Conservation (phyloP, 92 coral and sea anemone species). For the Virgularia gustaviana region DNA sequence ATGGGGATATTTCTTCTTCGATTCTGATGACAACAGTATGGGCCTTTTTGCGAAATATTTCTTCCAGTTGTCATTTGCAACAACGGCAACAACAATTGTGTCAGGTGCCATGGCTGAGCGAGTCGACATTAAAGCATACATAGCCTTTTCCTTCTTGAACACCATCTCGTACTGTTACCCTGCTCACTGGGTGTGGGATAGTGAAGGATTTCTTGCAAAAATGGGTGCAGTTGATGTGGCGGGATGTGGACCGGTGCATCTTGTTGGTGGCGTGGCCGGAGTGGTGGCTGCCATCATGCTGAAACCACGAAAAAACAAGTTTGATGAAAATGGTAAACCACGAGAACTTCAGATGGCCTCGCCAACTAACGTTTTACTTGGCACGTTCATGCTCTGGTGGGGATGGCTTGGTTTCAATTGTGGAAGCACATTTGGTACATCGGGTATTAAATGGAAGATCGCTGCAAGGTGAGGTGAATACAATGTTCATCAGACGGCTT, state of each 20-base stretch:
- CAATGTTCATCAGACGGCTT: too few relatives aligned
- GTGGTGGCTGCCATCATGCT: conserved; percentile 68
- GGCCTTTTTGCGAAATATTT: conserved; percentile 78
- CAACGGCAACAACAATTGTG: conserved; percentile 75
- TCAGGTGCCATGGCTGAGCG: conserved; percentile 91
- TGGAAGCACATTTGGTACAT: conserved; percentile 77
- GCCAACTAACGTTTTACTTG: conserved; percentile 71
- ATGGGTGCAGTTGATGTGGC: conserved; percentile 76
- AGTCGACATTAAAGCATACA: conserved; percentile 68
- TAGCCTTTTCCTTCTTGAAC: conserved; percentile 66
- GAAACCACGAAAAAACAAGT: conserved; percentile 63
- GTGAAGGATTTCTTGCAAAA: conserved; percentile 61
- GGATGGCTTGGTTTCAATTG: conserved; percentile 82
- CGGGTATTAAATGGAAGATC: conserved; percentile 71
- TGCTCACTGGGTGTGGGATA: conserved; percentile 83
- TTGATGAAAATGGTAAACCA: conserved; percentile 57
- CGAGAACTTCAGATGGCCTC: conserved; percentile 61
- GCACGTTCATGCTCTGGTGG: conserved; percentile 85
- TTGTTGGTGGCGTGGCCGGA: conserved; percentile 75
- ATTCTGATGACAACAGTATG: conserved; percentile 63
- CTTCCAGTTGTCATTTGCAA: conserved; percentile 75
- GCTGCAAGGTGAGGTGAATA: conserved; percentile 67
- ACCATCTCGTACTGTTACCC: conserved; percentile 66
- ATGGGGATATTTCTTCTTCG: conserved; percentile 59
- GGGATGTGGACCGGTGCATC: conserved; percentile 86